Conservation (phyloP, 2,888 invertebrate species). For the Tipula unca region DNA sequence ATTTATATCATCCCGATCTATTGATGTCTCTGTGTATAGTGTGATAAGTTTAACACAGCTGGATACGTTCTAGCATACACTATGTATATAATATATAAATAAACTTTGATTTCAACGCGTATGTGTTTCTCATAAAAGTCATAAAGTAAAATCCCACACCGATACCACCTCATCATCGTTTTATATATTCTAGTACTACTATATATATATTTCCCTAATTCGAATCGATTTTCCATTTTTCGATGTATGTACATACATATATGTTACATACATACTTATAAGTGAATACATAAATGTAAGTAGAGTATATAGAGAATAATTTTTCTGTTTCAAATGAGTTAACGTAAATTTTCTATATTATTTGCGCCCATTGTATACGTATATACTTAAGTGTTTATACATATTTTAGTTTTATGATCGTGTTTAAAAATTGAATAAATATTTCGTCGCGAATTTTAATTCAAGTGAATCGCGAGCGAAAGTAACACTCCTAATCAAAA, state of each 20-base stretch:
- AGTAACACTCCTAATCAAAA: not conserved
- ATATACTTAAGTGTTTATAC: not conserved
- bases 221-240: not conserved
- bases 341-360: not conserved
- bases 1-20: too few species aligned
- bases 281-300: too few species aligned
- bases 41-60: too few species aligned
- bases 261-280: too few species aligned
- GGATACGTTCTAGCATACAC: too few species aligned
- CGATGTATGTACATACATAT: not conserved
- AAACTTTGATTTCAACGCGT: not conserved
- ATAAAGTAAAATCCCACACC: not conserved
- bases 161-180: not conserved
- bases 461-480: not conserved
- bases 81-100: not conserved
- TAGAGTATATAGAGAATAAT: not conserved
- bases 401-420: not conserved
- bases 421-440: not conserved
- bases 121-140: not conserved
- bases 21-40: too few species aligned
- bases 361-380: not conserved
- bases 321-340: not conserved
- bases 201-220: not conserved
- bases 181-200: not conserved
- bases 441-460: not conserved